These are phyloP conservation scores for Euschistus heros DNA, from an alignment of 1,140 invertebrate species.

Conservation along the genomic window DNA sequence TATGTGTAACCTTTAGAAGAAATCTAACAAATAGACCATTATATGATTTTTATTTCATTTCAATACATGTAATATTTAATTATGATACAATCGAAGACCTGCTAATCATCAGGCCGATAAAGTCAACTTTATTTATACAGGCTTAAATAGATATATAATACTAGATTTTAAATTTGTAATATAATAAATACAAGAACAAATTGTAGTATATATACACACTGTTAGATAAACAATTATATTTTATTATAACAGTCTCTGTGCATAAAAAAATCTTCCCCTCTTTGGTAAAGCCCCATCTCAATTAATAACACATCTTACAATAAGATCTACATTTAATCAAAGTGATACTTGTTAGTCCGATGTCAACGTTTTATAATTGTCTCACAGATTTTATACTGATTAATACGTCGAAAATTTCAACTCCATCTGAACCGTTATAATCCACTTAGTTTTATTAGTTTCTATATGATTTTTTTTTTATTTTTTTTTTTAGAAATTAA, in stretches of 20 bases:
- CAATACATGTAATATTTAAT: conserved; percentile 10
- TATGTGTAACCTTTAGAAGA: neutral
- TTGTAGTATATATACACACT: conserved; percentile 10
- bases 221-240: conserved; percentile 9
- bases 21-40: neutral
- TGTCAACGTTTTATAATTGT: too few relatives aligned
- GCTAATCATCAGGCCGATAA: neutral
- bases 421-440: too few relatives aligned
- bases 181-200: conserved; percentile 20
- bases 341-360: neutral
- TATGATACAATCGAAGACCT: conserved; percentile 2
- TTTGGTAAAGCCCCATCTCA: conserved; percentile 6
- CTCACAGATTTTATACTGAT: too few relatives aligned
- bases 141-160: conserved; percentile 1
- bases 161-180: conserved; percentile 14
- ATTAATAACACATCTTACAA: conserved; percentile 5
- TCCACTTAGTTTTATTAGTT: too few relatives aligned
- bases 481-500: too few relatives aligned
- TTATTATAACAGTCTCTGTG: conserved; percentile 13
- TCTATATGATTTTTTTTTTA: too few relatives aligned
- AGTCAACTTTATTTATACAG: conserved; percentile 9
- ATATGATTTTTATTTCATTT: conserved; percentile 9
- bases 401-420: too few relatives aligned
- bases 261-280: neutral
- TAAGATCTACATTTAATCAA: conserved; percentile 11